A percentile compares a stretch with the other conserved stretches of the same genome.
Evolutionary conservation across 2,113 vertebrate genomes (phyloP).

Genomic region (Eubucco bourcierii): DNA sequence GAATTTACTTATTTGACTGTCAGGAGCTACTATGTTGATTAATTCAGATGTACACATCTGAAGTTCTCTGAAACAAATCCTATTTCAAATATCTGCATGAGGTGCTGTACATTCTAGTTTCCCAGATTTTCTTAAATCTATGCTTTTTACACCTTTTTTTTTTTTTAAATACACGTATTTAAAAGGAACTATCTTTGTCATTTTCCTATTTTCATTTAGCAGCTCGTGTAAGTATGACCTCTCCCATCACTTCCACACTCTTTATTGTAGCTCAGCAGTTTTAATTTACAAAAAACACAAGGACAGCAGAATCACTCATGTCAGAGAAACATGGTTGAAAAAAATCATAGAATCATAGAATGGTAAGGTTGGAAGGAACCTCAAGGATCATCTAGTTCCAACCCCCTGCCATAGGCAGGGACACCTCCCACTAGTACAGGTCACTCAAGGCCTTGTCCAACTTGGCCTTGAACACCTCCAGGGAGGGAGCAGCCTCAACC

Average conservation of each 20-base stretch:
- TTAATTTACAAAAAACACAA: background rate
- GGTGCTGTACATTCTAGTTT: background rate
- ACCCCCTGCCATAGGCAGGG: too few relatives aligned
- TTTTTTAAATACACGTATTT: background rate
- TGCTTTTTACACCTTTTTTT: background rate
- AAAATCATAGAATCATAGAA: too few relatives aligned
- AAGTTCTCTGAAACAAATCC: background rate
- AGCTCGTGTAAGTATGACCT: constrained; percentile 3
- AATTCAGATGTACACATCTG: background rate
- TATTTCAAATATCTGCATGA: background rate
- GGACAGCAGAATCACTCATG: background rate
- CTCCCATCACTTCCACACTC: background rate
- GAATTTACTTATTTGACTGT: background rate
- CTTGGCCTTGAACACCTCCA: too few relatives aligned
- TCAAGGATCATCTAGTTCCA: too few relatives aligned
- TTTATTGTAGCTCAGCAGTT: background rate
- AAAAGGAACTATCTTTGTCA: background rate
- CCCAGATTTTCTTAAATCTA: background rate
- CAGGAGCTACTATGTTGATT: background rate
- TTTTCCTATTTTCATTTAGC: background rate
- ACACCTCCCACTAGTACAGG: too few relatives aligned
- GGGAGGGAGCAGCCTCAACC: too few relatives aligned
- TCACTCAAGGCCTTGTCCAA: too few relatives aligned
- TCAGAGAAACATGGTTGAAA: background rate
- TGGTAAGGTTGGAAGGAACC: too few relatives aligned